Evolutionary conservation across 2,797 vertebrate species (phyloP).

Genomic region (Gymnoscopelus braueri): DNA sequence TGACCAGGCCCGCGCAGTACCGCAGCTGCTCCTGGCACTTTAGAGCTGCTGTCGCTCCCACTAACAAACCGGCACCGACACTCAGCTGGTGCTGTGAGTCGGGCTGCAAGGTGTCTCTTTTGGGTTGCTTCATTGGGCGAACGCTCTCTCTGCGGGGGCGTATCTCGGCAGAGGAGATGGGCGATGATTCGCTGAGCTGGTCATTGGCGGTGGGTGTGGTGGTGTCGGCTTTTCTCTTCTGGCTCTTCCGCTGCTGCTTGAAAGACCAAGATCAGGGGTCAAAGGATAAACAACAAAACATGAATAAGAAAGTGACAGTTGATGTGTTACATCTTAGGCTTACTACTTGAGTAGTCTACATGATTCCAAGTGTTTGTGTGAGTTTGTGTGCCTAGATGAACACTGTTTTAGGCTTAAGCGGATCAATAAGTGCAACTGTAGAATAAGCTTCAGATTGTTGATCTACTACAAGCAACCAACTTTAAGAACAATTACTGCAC

Average conservation of each 20-base stretch:
- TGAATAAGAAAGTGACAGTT: background rate
- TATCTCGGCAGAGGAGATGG: conserved; percentile 79
- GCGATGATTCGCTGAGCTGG: conserved; percentile 88
- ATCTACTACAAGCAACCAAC: too few species aligned
- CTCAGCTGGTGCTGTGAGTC: conserved; percentile 79
- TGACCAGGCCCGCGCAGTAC: conserved; percentile 61
- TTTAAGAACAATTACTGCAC: too few species aligned
- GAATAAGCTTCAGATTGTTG: too few species aligned
- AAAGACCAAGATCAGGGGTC: background rate
- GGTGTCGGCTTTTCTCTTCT: conserved; percentile 96
- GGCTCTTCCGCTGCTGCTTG: conserved; percentile 88
- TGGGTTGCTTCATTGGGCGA: conserved; percentile 86
- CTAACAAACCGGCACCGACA: conserved; percentile 32
- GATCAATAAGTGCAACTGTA: too few species aligned
- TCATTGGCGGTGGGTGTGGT: conserved; percentile 93
- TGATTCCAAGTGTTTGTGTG: too few species aligned
- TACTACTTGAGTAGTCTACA: too few species aligned
- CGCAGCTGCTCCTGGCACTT: conserved; percentile 71
- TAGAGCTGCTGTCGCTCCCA: conserved; percentile 31
- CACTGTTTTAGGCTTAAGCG: too few species aligned
- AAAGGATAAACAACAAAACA: conserved; percentile 1
- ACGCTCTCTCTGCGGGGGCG: conserved; percentile 80
- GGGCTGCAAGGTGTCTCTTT: conserved; percentile 82
- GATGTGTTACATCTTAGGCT: too few species aligned
- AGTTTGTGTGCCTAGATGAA: too few species aligned